phyloP scores from a whole-genome alignment of 2,888 invertebrate genomes.

The Anoplius nigerrimus region DNA sequence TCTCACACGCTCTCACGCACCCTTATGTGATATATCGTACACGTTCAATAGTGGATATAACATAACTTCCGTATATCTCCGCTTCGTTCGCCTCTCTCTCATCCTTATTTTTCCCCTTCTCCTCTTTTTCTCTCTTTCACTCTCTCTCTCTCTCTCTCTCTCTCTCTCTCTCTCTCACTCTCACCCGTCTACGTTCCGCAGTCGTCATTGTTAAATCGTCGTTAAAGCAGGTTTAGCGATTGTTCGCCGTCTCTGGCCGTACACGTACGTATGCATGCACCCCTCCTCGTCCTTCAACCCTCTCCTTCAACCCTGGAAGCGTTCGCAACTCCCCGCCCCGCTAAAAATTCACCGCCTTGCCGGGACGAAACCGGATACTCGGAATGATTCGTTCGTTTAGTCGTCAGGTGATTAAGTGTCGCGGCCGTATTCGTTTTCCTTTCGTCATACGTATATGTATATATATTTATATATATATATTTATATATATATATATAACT shows the following conservation, averaged over 20 bases:
- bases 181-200: slow-evolving; percentile 1
- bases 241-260: slow-evolving; percentile 5
- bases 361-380: slow-evolving; percentile 16
- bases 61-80: slow-evolving; percentile 20
- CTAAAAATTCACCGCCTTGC: too few species aligned
- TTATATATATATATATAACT: slow-evolving; percentile 38
- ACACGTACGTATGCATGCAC: slow-evolving; percentile 8
- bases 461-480: slow-evolving; percentile 39
- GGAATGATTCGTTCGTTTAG: slow-evolving; percentile 28
- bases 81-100: slow-evolving; percentile 15
- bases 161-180: not conserved
- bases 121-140: slow-evolving; percentile 3
- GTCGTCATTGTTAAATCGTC: not conserved
- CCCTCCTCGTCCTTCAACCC: not conserved
- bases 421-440: slow-evolving; percentile 22
- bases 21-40: slow-evolving; percentile 42
- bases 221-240: not conserved
- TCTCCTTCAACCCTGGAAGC: not conserved
- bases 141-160: slow-evolving; percentile 13
- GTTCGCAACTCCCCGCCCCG: not conserved
- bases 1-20: slow-evolving; percentile 41
- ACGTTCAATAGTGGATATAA: slow-evolving; percentile 23
- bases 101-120: not conserved
- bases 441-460: slow-evolving; percentile 36
- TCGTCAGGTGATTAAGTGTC: slow-evolving; percentile 36